Evolutionary conservation across 1,140 invertebrate genomes (phyloP).

Genomic region (Pseudomyrmex gracilis): DNA sequence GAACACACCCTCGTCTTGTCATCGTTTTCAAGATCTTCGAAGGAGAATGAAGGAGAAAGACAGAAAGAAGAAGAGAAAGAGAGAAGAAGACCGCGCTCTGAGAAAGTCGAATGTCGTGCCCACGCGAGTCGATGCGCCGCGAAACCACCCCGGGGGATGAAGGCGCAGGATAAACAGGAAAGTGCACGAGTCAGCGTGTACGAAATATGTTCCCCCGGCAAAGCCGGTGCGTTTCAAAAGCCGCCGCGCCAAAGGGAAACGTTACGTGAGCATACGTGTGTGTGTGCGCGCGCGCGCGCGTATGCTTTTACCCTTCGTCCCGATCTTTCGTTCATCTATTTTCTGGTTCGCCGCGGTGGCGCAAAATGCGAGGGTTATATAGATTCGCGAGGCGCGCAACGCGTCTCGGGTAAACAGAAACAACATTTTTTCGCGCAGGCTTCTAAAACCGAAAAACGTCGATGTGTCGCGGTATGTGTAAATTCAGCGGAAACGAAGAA

Average conservation of each 20-base stretch:
- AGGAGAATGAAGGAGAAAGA: background rate
- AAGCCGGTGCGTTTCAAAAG: slow-evolving; percentile 53
- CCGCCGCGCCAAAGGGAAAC: slow-evolving; percentile 19
- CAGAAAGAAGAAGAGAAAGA: background rate
- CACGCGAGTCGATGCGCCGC: slow-evolving; percentile 43
- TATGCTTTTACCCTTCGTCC: slow-evolving; percentile 40
- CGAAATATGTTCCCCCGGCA: slow-evolving; percentile 48
- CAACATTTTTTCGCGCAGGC: background rate
- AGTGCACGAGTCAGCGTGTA: slow-evolving; percentile 60
- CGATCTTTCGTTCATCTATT: slow-evolving; percentile 58
- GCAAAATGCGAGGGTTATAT: slow-evolving; percentile 26
- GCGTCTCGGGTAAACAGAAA: slow-evolving; percentile 7
- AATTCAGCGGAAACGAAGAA: background rate
- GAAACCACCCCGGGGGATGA: background rate
- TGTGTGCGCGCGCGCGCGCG: background rate
- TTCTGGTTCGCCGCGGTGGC: slow-evolving; percentile 21
- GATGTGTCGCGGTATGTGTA: background rate
- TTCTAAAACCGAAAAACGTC: slow-evolving; percentile 1
- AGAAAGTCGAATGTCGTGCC: slow-evolving; percentile 45
- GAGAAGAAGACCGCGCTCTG: background rate
- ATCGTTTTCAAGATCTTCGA: slow-evolving; percentile 45
- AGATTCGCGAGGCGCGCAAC: slow-evolving; percentile 4
- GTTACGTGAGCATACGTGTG: background rate
- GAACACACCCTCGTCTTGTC: slow-evolving; percentile 38
- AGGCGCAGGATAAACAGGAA: slow-evolving; percentile 50